Conservation (phyloP, 2,888 invertebrate genomes). For the Fragum whitleyi region DNA sequence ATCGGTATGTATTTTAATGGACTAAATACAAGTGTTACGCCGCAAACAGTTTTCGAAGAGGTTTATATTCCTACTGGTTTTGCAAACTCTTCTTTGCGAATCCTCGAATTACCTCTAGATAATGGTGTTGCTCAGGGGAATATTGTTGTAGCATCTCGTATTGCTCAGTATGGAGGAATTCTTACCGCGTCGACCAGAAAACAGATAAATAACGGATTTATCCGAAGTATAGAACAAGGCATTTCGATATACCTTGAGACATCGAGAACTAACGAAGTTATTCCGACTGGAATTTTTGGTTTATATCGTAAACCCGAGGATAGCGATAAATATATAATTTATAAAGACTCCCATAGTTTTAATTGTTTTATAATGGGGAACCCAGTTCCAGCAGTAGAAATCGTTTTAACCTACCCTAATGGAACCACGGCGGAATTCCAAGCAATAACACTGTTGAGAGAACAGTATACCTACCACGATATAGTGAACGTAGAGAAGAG, state of each 20-base stretch:
- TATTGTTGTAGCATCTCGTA: background rate
- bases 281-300: background rate
- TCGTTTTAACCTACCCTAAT: background rate
- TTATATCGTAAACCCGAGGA: background rate
- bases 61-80: background rate
- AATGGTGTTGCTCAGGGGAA: background rate
- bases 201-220: background rate
- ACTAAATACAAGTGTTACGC: constrained; percentile 1
- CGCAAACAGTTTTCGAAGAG: background rate
- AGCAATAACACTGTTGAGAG: background rate
- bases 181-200: background rate
- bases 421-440: background rate
- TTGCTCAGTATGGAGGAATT: constrained; percentile 5
- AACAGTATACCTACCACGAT: background rate
- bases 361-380: constrained; percentile 9
- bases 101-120: background rate
- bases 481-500: background rate
- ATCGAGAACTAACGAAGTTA: constrained; percentile 10
- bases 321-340: background rate
- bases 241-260: background rate
- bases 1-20: background rate
- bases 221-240: background rate
- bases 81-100: background rate
- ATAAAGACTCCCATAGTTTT: constrained; percentile 5
- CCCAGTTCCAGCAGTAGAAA: background rate